Percentiles rank a stretch among this genome's conserved stretches.
phyloP scores from a whole-genome alignment of 1,140 invertebrate genomes.

The Plutomurus gul region DNA sequence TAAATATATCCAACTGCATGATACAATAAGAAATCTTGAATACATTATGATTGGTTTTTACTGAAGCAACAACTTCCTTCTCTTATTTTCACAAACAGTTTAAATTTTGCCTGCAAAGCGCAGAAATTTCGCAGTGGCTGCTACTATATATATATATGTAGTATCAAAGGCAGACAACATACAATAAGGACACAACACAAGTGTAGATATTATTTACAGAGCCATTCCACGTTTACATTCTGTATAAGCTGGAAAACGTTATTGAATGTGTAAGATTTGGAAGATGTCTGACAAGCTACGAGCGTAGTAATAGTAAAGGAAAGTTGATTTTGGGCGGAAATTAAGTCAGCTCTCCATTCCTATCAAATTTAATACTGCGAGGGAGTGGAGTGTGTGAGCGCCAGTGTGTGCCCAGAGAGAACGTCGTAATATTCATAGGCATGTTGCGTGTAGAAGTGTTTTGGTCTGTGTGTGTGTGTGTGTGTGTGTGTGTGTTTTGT shows the following conservation, averaged over 20 bases:
- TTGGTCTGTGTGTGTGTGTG: neutral
- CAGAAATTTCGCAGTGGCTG: no score
- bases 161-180: no score
- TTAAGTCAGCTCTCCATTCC: constrained; percentile 12
- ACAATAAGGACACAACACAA: no score
- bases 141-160: no score
- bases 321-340: neutral
- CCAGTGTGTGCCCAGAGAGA: neutral
- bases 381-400: neutral
- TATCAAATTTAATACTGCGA: constrained; percentile 2
- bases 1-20: neutral
- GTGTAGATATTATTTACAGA: no score
- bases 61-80: neutral
- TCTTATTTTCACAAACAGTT: neutral
- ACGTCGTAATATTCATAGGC: neutral
- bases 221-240: no score
- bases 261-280: neutral
- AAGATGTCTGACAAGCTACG: neutral
- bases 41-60: neutral
- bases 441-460: neutral
- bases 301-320: neutral
- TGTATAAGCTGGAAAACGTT: no score
- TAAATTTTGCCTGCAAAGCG: no score
- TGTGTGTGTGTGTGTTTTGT: neutral
- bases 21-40: neutral